Evolutionary conservation across 2,888 invertebrate species (phyloP).

Genomic region (Cephalotes varians): DNA sequence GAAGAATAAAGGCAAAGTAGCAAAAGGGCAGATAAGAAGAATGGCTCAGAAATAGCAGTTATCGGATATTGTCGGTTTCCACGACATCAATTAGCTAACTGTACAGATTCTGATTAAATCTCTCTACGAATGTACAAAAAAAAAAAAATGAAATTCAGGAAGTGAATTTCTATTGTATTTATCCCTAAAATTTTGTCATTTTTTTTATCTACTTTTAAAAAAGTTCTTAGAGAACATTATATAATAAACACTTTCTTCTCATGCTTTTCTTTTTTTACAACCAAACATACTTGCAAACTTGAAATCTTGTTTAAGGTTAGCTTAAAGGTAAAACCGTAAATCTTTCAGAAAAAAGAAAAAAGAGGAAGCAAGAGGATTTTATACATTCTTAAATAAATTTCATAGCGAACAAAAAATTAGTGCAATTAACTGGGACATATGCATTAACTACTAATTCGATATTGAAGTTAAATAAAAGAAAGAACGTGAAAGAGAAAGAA

Average conservation of each 20-base stretch:
- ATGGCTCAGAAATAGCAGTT: background rate
- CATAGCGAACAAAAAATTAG: background rate
- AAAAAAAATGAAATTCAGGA: too few relatives aligned
- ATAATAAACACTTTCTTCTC: background rate
- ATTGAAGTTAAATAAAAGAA: background rate
- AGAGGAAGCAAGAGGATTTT: background rate
- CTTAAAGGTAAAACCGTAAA: background rate
- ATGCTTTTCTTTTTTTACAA: background rate
- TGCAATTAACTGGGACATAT: background rate
- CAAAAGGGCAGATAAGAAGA: background rate
- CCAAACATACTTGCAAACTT: background rate
- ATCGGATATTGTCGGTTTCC: background rate
- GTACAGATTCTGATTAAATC: background rate
- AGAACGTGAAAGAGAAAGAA: background rate
- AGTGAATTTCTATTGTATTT: background rate
- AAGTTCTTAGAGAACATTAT: background rate
- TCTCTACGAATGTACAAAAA: background rate
- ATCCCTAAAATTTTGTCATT: background rate
- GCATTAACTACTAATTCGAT: background rate
- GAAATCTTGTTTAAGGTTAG: background rate
- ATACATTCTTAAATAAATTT: background rate
- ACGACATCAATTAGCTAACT: background rate
- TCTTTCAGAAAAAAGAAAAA: background rate
- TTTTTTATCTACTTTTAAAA: background rate
- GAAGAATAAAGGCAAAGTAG: background rate